Conservation (phyloP, 2,888 invertebrate species). For the Tuberolachnus salignus region DNA sequence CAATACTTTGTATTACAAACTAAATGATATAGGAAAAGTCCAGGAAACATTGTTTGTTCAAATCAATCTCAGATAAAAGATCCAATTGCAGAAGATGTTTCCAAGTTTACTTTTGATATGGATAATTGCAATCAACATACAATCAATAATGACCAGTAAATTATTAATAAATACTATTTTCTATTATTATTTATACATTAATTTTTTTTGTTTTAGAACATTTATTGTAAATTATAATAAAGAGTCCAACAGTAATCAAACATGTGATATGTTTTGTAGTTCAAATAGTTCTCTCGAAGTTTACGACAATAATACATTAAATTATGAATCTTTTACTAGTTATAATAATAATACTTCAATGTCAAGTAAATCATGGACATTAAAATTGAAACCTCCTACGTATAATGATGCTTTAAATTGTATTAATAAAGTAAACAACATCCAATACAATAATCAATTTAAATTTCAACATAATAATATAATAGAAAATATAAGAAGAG, state of each 20-base stretch:
- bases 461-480: slow-evolving; percentile 11
- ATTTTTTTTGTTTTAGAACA: slow-evolving; percentile 21
- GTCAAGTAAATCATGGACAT: slow-evolving; percentile 29
- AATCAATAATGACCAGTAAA: slow-evolving; percentile 17
- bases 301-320: slow-evolving; percentile 19
- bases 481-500: slow-evolving; percentile 40
- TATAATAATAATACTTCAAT: background rate
- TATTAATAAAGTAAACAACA: slow-evolving; percentile 27
- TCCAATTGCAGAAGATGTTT: background rate
- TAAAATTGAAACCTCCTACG: slow-evolving; percentile 35
- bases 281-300: slow-evolving; percentile 7
- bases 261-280: slow-evolving; percentile 34
- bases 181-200: background rate
- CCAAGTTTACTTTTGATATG: background rate
- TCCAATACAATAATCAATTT: background rate
- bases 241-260: slow-evolving; percentile 35
- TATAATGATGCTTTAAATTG: slow-evolving; percentile 30
- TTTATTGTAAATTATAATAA: slow-evolving; percentile 3
- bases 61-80: background rate
- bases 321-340: background rate
- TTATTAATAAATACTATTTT: background rate
- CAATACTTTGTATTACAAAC: background rate
- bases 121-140: slow-evolving; percentile 7
- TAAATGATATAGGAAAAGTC: slow-evolving; percentile 25
- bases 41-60: background rate